Evolutionary conservation across 2,113 vertebrate genomes (phyloP), one percentile per base, ranked within the genome.

Genomic region (Erpornis zantholeuca): DNA sequence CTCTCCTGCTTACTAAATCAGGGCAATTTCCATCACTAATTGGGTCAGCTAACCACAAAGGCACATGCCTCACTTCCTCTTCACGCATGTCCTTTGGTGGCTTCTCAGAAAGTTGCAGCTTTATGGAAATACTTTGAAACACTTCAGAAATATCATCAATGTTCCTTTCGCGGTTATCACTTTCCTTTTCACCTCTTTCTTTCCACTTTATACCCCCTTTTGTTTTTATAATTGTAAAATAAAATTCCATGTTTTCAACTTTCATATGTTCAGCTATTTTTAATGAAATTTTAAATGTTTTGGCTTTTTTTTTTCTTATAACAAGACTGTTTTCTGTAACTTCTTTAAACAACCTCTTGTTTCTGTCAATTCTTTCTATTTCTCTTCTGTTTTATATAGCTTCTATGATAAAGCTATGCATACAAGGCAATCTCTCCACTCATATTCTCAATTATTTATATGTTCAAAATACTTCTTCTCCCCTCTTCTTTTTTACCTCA

Each of bases 41-140:
- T 88, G 80, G 93, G 96, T 94, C 90, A 70, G 38, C 45, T 77
- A 94, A 87, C 94, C 96, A 83, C 87, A 82, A 93, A 59, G 64
- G 63, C 79, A 94, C 82, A 29, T 47, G 71, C 31, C 82, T 73
- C 68, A 66, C 22, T 94, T 97, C 90, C 88, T 93, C 40, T 93
- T 79, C 45, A 84, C 60, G n/a, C 12, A 24, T 4, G 33, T 31
- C 29, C 20, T 96, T 94, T 60, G 78, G 10, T 75, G 54, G 25
- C 52, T 96, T 97, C 93, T 96, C 63, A 97, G 93, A 96, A 94
- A 93, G n/a, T 15, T 52, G 35, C 59, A 80, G 17, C 17, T 54
- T 77, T 23, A 73, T 1, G 3, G 64, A 12, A 90, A 56, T 50
- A 52, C 50, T 71, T 78, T 15, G 44, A 91, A 79, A 88, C 7